Evolutionary conservation across 1,140 invertebrate species (phyloP), one percentile per base, ranked within the genome.

Genomic region (Mya arenaria): DNA sequence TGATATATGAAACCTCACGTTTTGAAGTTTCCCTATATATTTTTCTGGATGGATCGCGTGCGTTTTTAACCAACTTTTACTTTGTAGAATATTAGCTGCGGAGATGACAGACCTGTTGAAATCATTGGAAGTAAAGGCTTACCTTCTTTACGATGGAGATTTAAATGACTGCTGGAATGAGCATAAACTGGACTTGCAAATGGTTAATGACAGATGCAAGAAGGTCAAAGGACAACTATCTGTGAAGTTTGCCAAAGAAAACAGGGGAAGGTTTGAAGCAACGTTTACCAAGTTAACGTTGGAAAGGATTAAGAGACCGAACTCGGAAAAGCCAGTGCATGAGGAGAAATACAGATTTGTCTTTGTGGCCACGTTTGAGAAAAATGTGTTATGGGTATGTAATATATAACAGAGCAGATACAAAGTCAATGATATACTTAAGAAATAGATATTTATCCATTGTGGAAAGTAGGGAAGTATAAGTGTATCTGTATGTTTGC

Each of bases 281-380:
- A 10, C 36, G 34, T 75, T 75, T 34, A 32, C n/a, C 10, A 44
- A n/a, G 28, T 23, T 75, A 32, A 56, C 62, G n/a, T 62, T 75
- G 41, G 58, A 58, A n/a, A 32, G 28, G 52, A 25, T 41, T 23
- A 30, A 48, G 4, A 30, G 39, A 25, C 48, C 39, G 32, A 52
- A 56, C 3, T 13, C 19, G 25, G 36, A 63, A 19, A 78, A 55
- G 32, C 77, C 56, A 60, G 77, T 80, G 8, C 65, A 80, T 28
- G 77, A 80, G 28, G 77, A 80, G 56, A 69, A 71, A 36, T 71
- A 69, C 66, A 25, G 66, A 28, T 56, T 80, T 6, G 56, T 80
- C 0, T 71, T 80, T 44, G 19, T 44, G 0, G 48, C 77, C 1
- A 41, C 37, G 5, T 41, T 80, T 1, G 56, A 71, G 30, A 15